Evolutionary conservation across 2,113 vertebrate species (phyloP), one percentile per base, ranked within the genome.

Genomic region (Plecotus auritus): DNA sequence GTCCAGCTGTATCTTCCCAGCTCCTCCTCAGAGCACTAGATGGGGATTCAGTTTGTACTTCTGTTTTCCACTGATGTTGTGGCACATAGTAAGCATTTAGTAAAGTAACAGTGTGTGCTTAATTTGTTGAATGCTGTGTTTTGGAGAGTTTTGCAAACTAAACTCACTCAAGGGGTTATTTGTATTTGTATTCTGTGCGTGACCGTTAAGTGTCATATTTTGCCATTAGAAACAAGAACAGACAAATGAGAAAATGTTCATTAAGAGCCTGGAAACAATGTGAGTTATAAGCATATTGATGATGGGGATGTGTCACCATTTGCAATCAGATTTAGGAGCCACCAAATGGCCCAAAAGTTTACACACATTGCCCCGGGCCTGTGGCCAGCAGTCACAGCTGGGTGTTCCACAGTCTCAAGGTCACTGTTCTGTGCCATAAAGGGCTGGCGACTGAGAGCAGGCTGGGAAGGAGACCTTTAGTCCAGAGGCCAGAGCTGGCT

Each of bases 11-110:
- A 7, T 45, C 32, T 51, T 77, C 14, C 22, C 2, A 4, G 47
- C n/a, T 32, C 13, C 6, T 51, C 11, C 10, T 70, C 3, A 0
- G 18, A 26, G 28, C 32, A 0, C 0, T 0, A 17, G 49, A 17
- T 3, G 2, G 72, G 77, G 59, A 5, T 37, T 61, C 32, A 22
- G 67, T 42, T 64, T 84, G 59, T 16, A 0, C n/a, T 16, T 93
- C n/a, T 11, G 23, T 51, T n/a, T 35, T 20, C n/a, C 2, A 3
- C 81, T 61, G 64, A 18, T 37, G 1, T 10, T 28, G 54, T 37
- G 45, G 35, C n/a, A 28, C 42, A 3, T 4, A 18, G 28, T 5
- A 66, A 76, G 81, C 1, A 10, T 40, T 66, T 37, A 45, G 37
- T 32, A 82, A 69, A n/a, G 59, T 45, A 54, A 42, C 45, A 47